Evolutionary conservation across 2,888 invertebrate genomes (phyloP), one percentile per base, ranked within the genome.

Genomic region (Linnaemya vulpina): DNA sequence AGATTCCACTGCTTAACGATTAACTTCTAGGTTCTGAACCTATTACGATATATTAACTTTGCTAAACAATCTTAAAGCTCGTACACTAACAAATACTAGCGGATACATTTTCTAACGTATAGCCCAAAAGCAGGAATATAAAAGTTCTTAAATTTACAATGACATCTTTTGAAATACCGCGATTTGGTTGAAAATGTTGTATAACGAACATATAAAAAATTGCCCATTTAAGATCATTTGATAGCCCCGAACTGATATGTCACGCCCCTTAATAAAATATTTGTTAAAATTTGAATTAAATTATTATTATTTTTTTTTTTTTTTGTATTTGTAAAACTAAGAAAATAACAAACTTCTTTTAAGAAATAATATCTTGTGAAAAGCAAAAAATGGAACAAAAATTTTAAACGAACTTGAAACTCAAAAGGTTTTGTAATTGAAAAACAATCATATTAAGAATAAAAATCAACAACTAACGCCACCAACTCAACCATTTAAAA

Each of bases 391-490:
- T 63, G 76, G 70, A 76, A 82, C 70, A 76, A 82, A 55, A 49
- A 55, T 58, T 58, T 25, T 49, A 80, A 40, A 81, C 60, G 51
- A 74, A 71, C 51, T 63, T 17, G 7, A 68, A 83, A 85, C 85
- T 85, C 85, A n/a, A 75, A 85, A 82, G 85, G 85, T 85, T 85
- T 85, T 82, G 85, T 85, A 85, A 85, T 75, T 75, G 65, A 79
- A 79, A 79, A 79, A 85, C 85, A 85, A 85, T 85, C 85, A 85
- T 84, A 83, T 67, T 65, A 46, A n/a, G 60, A 79, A 74, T 75
- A 43, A 43, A 43, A 82, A 79, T 51, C 60, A 77, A 73, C 63
- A 85, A 85, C 78, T 74, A 78, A 74, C 15, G 78, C 82, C 82
- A 85, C 85, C 73, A 84, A 68, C 2, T 68, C 43, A 80, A 83